These are phyloP conservation scores for Andrena hattorfiana DNA, from an alignment of 2,888 invertebrate genomes.

Conservation along the genomic window DNA sequence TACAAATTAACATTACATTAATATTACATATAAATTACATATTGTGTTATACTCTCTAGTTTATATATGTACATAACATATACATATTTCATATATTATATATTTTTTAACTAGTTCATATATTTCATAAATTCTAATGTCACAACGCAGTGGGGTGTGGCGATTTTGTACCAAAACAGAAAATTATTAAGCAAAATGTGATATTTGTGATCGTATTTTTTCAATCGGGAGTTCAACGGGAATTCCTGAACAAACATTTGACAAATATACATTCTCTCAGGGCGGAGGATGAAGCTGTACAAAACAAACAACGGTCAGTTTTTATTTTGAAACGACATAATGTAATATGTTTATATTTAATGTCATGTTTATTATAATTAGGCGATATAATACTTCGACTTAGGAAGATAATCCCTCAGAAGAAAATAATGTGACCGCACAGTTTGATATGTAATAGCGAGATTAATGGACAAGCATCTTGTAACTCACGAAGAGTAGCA, in stretches of 20 bases:
- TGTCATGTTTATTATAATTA: background rate
- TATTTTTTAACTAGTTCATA: too few species aligned
- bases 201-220: too few species aligned
- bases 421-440: background rate
- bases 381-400: too few species aligned
- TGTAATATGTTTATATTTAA: background rate
- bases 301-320: background rate
- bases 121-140: background rate
- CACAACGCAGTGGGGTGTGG: slow-evolving; percentile 1
- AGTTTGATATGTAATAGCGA: background rate
- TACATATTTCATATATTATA: too few species aligned
- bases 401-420: too few species aligned
- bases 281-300: background rate
- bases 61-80: too few species aligned
- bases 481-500: background rate
- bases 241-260: background rate
- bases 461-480: background rate
- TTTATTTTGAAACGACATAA: background rate
- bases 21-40: too few species aligned
- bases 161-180: background rate
- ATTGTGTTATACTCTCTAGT: too few species aligned
- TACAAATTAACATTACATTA: too few species aligned
- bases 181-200: slow-evolving; percentile 4
- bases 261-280: background rate
- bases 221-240: background rate